Conservation (phyloP, 2,113 vertebrate genomes). For the Orycteropus afer region DNA sequence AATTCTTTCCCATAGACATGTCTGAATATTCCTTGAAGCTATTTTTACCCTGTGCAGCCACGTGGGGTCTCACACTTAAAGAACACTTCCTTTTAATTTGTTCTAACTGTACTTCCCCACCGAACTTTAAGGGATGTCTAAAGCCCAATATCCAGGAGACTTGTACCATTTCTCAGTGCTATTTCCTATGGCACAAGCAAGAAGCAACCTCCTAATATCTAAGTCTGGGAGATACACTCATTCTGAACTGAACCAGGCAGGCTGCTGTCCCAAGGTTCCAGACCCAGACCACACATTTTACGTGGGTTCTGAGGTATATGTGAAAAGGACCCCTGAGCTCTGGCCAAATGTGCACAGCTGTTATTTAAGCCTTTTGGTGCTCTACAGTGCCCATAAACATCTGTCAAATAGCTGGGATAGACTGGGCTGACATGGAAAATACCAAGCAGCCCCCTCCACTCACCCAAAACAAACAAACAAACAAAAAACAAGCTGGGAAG, state of each 20-base stretch:
- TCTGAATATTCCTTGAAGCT: constrained; percentile 3
- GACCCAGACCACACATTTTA: not conserved
- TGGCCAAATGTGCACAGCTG: not conserved
- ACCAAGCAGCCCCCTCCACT: not conserved
- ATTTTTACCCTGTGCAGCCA: constrained; percentile 52
- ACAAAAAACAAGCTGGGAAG: not conserved
- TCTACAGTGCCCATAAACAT: not conserved
- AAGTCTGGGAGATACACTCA: not conserved
- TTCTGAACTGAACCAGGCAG: constrained; percentile 8
- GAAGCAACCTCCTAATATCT: not conserved
- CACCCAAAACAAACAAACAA: not conserved
- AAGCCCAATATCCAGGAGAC: not conserved
- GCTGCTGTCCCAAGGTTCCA: not conserved
- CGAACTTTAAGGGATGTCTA: not conserved
- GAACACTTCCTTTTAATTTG: constrained; percentile 19
- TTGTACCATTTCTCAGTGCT: not conserved
- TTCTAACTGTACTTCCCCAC: not conserved
- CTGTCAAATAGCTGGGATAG: not conserved
- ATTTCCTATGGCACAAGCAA: not conserved
- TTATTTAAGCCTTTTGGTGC: not conserved
- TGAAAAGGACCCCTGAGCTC: not conserved
- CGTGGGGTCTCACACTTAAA: constrained; percentile 31
- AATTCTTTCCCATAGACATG: not conserved
- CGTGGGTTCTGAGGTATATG: not conserved
- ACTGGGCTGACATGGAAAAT: not conserved